Evolutionary conservation across 2,113 vertebrate genomes (phyloP).

Genomic region (Indri indri): DNA sequence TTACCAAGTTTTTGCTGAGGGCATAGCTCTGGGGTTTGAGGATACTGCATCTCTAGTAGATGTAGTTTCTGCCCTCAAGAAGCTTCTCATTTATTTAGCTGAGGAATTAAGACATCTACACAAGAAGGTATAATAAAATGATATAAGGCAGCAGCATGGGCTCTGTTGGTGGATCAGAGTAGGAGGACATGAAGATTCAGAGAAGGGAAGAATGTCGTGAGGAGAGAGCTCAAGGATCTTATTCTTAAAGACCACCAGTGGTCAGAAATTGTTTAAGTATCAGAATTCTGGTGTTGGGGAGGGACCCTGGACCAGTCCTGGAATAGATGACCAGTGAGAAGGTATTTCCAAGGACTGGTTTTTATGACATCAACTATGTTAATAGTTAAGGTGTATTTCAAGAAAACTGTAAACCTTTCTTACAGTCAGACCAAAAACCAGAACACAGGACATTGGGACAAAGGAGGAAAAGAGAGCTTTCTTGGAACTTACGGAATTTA

Average conservation of each 20-base stretch:
- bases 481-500: neutral
- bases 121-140: neutral
- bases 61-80: neutral
- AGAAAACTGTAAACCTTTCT: neutral
- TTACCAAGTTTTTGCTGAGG: neutral
- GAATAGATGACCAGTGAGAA: neutral
- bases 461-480: neutral
- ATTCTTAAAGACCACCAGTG: neutral
- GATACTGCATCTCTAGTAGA: neutral
- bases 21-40: neutral
- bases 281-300: neutral
- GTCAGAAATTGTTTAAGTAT: neutral
- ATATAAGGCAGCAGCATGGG: neutral
- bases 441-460: neutral
- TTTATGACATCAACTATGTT: neutral
- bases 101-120: neutral
- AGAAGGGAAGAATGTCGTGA: neutral
- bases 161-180: neutral
- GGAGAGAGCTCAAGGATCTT: accelerated
- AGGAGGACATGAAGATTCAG: neutral
- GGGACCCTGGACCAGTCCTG: neutral
- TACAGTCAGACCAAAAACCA: neutral
- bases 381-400: neutral
- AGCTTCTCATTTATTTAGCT: neutral
- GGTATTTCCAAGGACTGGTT: neutral